Percentiles rank a stretch among this genome's conserved stretches.
Conservation (phyloP, 2,888 invertebrate genomes). For the Drosophila melanocephala region DNA sequence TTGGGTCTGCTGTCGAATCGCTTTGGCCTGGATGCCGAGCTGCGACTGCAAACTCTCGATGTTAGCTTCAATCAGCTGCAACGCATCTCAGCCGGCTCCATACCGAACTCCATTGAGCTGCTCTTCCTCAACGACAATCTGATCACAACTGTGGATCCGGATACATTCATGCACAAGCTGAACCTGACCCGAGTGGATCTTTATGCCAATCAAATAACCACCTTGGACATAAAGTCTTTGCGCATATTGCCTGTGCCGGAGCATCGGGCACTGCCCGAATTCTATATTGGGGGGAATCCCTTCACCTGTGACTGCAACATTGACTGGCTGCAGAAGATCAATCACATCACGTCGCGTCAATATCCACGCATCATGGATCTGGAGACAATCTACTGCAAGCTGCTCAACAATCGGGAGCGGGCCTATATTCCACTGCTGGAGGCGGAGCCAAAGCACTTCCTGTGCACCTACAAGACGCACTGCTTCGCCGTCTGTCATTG, state of each 20-base stretch:
- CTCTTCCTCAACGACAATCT: conserved; percentile 95
- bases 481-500: conserved; percentile 98
- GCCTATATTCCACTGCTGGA: conserved; percentile 94
- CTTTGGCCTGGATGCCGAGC: conserved; percentile 88
- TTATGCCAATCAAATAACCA: conserved; percentile 95
- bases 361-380: conserved; percentile 96
- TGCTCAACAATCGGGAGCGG: conserved; percentile 93
- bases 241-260: conserved; percentile 92
- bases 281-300: conserved; percentile 97
- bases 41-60: conserved; percentile 93
- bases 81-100: conserved; percentile 90
- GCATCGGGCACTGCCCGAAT: conserved; percentile 92
- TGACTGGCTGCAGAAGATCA: conserved; percentile 97
- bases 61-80: conserved; percentile 95
- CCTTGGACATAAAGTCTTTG: conserved; percentile 95
- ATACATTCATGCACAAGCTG: conserved; percentile 94
- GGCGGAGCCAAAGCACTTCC: conserved; percentile 94
- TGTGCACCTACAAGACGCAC: conserved; percentile 96
- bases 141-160: conserved; percentile 93
- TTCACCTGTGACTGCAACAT: conserved; percentile 97
- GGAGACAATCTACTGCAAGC: conserved; percentile 94
- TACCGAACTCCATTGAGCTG: conserved; percentile 94
- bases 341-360: conserved; percentile 93
- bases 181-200: conserved; percentile 96
- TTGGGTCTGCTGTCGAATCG: conserved; percentile 92